Conservation (phyloP, 2,797 vertebrate genomes). For the Vespertilio murinus region DNA sequence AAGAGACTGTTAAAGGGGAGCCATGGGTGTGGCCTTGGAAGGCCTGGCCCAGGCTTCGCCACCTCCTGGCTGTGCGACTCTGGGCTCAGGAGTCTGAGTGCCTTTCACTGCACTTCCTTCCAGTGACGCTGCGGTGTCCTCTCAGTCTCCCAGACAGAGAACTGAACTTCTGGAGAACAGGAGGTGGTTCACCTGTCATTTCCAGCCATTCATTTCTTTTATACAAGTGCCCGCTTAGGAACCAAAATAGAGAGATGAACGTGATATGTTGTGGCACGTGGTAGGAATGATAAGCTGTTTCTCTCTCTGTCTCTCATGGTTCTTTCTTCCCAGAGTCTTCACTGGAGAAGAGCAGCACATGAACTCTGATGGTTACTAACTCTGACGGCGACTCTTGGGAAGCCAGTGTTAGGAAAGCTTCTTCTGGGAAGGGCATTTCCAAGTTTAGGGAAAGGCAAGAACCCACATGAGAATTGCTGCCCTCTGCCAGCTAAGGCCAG, state of each 20-base stretch:
- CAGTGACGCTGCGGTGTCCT: neutral
- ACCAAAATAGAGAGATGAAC: slow-evolving; percentile 11
- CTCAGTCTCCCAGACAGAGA: neutral
- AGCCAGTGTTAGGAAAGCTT: slow-evolving; percentile 16
- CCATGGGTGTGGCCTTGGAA: neutral
- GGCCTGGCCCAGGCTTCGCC: neutral
- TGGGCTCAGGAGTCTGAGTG: neutral
- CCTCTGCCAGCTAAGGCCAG: neutral
- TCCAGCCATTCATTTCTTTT: slow-evolving; percentile 64
- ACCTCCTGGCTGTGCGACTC: neutral
- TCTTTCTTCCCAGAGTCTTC: neutral
- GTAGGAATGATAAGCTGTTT: neutral
- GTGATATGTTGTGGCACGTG: neutral
- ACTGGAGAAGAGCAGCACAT: neutral
- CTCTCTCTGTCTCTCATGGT: too few species aligned
- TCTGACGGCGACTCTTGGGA: neutral
- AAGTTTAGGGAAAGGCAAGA: neutral
- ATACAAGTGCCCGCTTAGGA: slow-evolving; percentile 46
- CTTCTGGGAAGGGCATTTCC: neutral
- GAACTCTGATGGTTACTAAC: neutral
- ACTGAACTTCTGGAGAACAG: slow-evolving; percentile 32
- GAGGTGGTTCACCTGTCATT: slow-evolving; percentile 47
- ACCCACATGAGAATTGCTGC: neutral
- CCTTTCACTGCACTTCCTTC: neutral
- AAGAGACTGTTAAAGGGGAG: neutral